These are phyloP conservation scores for Apus apus DNA, from an alignment of 2,113 vertebrate genomes.

Conservation along the genomic window DNA sequence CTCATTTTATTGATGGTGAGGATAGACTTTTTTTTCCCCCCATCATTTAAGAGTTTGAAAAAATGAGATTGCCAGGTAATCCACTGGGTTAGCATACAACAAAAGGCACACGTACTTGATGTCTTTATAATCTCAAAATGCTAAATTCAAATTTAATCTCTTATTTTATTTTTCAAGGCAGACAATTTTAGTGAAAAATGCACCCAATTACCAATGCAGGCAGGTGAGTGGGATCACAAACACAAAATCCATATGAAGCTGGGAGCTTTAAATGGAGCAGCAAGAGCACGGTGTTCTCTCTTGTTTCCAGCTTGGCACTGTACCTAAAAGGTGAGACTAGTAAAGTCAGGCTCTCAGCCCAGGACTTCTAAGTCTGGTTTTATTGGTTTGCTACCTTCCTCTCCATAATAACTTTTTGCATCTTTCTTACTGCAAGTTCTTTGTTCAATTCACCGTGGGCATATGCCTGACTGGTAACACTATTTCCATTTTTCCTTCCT, in stretches of 20 bases:
- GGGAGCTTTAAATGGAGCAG: not conserved
- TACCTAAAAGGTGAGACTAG: not conserved
- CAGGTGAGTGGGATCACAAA: fast-evolving
- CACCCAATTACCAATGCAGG: not conserved
- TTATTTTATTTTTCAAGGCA: not conserved
- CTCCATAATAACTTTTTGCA: not conserved
- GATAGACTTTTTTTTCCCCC: not conserved
- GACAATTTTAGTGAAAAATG: not conserved
- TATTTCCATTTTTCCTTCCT: not conserved
- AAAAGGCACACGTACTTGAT: not conserved
- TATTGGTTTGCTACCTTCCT: not conserved
- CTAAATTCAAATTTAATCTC: not conserved
- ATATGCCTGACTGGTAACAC: not conserved
- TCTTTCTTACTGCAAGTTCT: not conserved
- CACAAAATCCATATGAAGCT: not conserved
- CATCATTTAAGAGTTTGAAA: not conserved
- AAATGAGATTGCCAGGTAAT: not conserved
- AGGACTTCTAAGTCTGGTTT: not conserved
- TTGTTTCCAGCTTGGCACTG: not conserved
- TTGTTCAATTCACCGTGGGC: not conserved
- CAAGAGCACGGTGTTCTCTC: not conserved
- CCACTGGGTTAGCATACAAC: not conserved
- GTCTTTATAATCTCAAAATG: not conserved
- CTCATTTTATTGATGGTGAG: not conserved
- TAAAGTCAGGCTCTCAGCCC: not conserved